Evolutionary conservation across 2,888 invertebrate genomes (phyloP).

Genomic region (Danaus chrysippus): DNA sequence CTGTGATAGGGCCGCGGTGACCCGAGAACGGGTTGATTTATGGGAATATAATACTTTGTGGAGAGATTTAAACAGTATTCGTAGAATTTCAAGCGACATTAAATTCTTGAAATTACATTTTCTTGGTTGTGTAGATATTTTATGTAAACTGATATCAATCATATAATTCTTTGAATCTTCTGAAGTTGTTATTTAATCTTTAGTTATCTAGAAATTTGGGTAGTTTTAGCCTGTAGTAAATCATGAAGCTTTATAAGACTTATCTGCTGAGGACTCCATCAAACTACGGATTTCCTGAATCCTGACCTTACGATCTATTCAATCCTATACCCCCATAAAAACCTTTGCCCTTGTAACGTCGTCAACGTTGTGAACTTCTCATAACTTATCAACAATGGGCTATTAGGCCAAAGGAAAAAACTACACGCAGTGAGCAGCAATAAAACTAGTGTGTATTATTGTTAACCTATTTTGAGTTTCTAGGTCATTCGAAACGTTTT

Average conservation of each 20-base stretch:
- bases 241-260: constrained; percentile 43
- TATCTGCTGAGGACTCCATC: constrained; percentile 45
- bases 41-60: constrained; percentile 67
- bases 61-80: constrained; percentile 54
- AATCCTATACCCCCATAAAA: constrained; percentile 34
- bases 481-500: constrained; percentile 34
- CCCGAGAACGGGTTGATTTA: constrained; percentile 69
- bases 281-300: constrained; percentile 42
- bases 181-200: constrained; percentile 23
- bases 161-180: not conserved
- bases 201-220: constrained; percentile 29
- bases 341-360: constrained; percentile 29
- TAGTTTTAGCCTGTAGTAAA: constrained; percentile 39
- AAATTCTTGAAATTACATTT: too few species aligned
- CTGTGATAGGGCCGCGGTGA: constrained; percentile 57
- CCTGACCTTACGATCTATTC: constrained; percentile 36
- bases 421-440: constrained; percentile 41
- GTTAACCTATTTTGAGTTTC: constrained; percentile 54
- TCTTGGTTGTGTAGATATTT: too few species aligned
- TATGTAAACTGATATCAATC: not conserved
- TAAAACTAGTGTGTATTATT: constrained; percentile 42
- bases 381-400: constrained; percentile 61
- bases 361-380: constrained; percentile 49
- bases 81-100: not conserved
- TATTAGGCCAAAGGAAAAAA: constrained; percentile 47